These are phyloP conservation scores for Hirtodrosophila confusa DNA, from an alignment of 2,888 invertebrate species.

Conservation along the genomic window DNA sequence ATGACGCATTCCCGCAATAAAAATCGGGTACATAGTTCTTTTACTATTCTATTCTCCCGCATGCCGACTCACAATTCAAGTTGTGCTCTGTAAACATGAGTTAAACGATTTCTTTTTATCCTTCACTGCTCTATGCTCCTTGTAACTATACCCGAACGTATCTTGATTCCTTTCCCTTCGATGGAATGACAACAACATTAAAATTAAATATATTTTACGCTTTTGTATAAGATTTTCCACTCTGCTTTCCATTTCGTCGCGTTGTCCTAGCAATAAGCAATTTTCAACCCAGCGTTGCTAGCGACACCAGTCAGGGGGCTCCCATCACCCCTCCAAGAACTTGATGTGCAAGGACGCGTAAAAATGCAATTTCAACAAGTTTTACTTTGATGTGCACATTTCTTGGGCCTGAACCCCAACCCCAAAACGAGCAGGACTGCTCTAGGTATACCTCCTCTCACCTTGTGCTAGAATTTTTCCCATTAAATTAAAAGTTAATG, in stretches of 20 bases:
- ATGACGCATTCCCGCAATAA: conserved; percentile 51
- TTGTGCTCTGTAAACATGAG: conserved; percentile 61
- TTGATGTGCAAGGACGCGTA: conserved; percentile 77
- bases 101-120: conserved; percentile 48
- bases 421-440: conserved; percentile 6
- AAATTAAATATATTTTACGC: conserved; percentile 74
- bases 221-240: conserved; percentile 59
- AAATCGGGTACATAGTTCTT: conserved; percentile 30
- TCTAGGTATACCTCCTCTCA: conserved; percentile 11
- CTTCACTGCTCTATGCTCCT: background rate
- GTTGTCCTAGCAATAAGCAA: conserved; percentile 63
- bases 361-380: conserved; percentile 80
- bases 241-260: conserved; percentile 45
- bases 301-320: conserved; percentile 31
- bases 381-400: conserved; percentile 79
- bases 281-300: conserved; percentile 57
- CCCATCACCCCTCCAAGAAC: conserved; percentile 33
- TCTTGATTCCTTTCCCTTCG: conserved; percentile 10
- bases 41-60: conserved; percentile 9
- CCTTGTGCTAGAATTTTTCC: conserved; percentile 44
- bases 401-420: conserved; percentile 43
- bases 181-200: conserved; percentile 64
- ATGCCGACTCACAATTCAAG: conserved; percentile 10
- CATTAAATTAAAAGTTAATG: conserved; percentile 77
- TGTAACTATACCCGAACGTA: conserved; percentile 2